These are phyloP conservation scores for Melitaea athalia DNA, from an alignment of 2,888 invertebrate species.

Conservation along the genomic window DNA sequence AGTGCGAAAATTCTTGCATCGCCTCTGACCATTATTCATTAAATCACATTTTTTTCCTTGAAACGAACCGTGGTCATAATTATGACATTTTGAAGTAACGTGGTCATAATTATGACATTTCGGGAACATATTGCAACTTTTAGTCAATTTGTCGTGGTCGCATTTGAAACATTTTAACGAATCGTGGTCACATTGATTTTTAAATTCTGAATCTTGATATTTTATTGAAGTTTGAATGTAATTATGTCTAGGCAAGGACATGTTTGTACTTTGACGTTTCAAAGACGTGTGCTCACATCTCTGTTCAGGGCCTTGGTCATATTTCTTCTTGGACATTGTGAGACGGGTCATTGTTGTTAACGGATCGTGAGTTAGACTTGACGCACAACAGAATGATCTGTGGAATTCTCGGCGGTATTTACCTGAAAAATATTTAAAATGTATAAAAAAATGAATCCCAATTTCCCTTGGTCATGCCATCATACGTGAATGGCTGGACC, in stretches of 20 bases:
- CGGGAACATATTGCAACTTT: conserved; percentile 14
- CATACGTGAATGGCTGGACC: too few relatives aligned
- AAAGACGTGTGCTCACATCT: conserved; percentile 13
- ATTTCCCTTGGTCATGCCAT: too few relatives aligned
- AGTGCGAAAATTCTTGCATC: conserved; percentile 2
- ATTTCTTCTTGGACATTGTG: conserved; percentile 54
- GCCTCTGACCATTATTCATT: conserved; percentile 19
- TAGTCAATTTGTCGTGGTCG: not conserved
- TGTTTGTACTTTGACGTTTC: conserved; percentile 18
- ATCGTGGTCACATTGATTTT: conserved; percentile 4
- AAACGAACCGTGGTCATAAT: conserved; percentile 13
- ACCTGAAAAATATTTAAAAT: conserved; percentile 72
- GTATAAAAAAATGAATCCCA: too few relatives aligned
- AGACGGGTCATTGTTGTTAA: conserved; percentile 60
- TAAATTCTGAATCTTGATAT: conserved; percentile 10
- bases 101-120: conserved; percentile 15
- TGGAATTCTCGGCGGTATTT: conserved; percentile 88
- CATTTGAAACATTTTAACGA: conserved; percentile 11
- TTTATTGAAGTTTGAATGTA: conserved; percentile 18
- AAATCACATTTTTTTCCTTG: conserved; percentile 2
- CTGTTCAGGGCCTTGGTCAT: conserved; percentile 31
- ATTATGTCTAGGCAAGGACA: conserved; percentile 12
- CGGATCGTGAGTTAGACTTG: conserved; percentile 48
- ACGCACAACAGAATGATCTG: conserved; percentile 76
- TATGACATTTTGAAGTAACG: conserved; percentile 4